A percentile compares a stretch with the other conserved stretches of the same genome.
These are phyloP conservation scores for Cliona cf. orientalis DNA, from an alignment of 37 sponge, comb jelly and placozoan genomes.

Conservation along the genomic window DNA sequence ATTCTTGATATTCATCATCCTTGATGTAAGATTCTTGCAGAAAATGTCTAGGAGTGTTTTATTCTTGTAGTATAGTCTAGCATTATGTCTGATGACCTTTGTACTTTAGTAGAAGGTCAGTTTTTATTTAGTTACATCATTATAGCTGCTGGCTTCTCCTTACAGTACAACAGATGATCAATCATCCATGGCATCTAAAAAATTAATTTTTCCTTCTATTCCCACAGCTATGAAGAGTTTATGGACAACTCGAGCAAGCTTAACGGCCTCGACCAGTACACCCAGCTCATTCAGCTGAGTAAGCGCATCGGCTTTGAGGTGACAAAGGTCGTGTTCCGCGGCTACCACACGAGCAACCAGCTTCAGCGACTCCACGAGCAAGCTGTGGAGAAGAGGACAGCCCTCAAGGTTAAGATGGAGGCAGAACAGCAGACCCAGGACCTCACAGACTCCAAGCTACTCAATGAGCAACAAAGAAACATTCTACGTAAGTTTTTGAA, in stretches of 20 bases:
- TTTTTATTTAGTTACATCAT: no score
- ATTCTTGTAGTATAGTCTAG: no score
- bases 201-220: neutral
- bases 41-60: no score
- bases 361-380: constrained; percentile 72
- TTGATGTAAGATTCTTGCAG: no score
- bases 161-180: no score
- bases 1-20: no score
- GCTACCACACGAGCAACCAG: constrained; percentile 79
- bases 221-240: constrained; percentile 85
- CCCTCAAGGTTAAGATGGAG: constrained; percentile 79
- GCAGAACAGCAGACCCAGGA: constrained; percentile 76
- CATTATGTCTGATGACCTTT: no score
- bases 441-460: constrained; percentile 80
- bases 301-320: constrained; percentile 78
- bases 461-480: constrained; percentile 64
- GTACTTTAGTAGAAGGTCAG: no score
- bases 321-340: constrained; percentile 85
- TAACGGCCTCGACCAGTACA: constrained; percentile 73
- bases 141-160: no score
- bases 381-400: constrained; percentile 68
- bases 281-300: constrained; percentile 65
- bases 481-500: constrained; percentile 56
- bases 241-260: constrained; percentile 77
- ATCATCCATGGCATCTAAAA: no score